phyloP scores from a whole-genome alignment of 2,797 vertebrate species.

The Lepidocolaptes lacrymiger region DNA sequence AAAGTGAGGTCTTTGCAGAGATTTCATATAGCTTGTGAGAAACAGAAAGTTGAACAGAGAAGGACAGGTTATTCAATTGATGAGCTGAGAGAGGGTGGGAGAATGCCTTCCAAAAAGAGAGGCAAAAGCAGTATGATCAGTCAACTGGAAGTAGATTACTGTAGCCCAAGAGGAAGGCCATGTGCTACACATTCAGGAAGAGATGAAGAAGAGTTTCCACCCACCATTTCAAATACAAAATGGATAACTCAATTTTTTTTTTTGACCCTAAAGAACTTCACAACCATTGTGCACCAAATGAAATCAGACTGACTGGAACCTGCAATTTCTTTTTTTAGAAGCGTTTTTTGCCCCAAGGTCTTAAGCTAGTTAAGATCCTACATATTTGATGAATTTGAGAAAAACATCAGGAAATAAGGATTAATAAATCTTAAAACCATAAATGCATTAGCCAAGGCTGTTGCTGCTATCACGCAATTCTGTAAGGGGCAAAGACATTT shows the following conservation, averaged over 20 bases:
- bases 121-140: background rate
- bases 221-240: slow-evolving; percentile 18
- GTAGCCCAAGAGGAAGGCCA: background rate
- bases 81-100: background rate
- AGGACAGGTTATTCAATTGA: background rate
- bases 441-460: background rate
- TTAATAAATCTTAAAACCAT: slow-evolving; percentile 10
- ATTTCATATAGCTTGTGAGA: background rate
- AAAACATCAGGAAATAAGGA: background rate
- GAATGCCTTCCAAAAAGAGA: background rate
- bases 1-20: background rate
- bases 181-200: background rate
- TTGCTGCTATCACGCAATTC: background rate
- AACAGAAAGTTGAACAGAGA: background rate
- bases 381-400: background rate
- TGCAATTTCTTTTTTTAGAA: background rate
- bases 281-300: background rate
- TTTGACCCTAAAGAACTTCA: background rate
- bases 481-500: background rate
- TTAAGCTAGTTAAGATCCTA: background rate
- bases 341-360: background rate
- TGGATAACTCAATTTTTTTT: background rate
- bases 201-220: background rate
- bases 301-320: background rate
- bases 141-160: background rate